phyloP scores from a whole-genome alignment of 1,140 invertebrate species.

The Drosophila tani region DNA sequence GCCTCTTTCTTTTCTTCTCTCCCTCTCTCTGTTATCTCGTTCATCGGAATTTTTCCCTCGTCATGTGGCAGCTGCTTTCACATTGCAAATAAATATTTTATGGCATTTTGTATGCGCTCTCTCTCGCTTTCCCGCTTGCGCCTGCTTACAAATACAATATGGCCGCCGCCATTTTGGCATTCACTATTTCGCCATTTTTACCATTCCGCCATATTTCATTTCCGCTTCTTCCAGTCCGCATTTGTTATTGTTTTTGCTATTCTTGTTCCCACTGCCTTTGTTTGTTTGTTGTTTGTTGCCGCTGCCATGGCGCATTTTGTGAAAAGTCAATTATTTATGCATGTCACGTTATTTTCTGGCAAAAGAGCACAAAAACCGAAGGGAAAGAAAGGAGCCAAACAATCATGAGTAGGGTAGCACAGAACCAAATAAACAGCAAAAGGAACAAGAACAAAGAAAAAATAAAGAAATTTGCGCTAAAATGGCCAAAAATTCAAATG shows the following conservation, averaged over 20 bases:
- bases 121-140: not conserved
- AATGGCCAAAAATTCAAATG: constrained; percentile 65
- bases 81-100: constrained; percentile 69
- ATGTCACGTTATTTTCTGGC: constrained; percentile 74
- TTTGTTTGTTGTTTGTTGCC: constrained; percentile 40
- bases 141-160: constrained; percentile 51
- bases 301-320: constrained; percentile 56
- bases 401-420: constrained; percentile 47
- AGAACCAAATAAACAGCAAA: constrained; percentile 18
- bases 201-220: constrained; percentile 77
- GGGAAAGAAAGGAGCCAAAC: constrained; percentile 35
- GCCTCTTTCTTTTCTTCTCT: constrained; percentile 9
- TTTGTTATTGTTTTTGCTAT: constrained; percentile 44
- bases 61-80: constrained; percentile 26
- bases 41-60: constrained; percentile 18
- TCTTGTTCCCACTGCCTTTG: constrained; percentile 41
- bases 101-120: constrained; percentile 35
- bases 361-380: constrained; percentile 38
- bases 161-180: constrained; percentile 74
- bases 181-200: constrained; percentile 59
- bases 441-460: constrained; percentile 5
- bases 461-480: constrained; percentile 56
- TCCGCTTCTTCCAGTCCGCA: constrained; percentile 30
- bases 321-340: constrained; percentile 79
- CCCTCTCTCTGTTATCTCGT: constrained; percentile 10